phyloP scores from a whole-genome alignment of 2,888 invertebrate genomes.

The Eupithecia inturbata region DNA sequence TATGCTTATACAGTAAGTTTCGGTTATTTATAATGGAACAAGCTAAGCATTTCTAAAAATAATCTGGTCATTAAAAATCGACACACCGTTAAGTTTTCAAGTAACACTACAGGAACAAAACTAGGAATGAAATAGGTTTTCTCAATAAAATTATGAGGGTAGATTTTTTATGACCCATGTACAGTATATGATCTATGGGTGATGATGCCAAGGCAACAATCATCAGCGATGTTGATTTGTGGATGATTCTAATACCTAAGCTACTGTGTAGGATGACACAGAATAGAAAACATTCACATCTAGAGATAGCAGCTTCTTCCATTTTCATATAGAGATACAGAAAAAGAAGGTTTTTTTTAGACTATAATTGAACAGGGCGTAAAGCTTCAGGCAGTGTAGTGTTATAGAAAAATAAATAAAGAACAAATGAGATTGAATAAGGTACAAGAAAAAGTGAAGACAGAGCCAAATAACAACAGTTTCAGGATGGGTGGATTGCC shows the following conservation, averaged over 20 bases:
- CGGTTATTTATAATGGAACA: not conserved
- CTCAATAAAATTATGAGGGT: not conserved
- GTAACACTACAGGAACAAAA: not conserved
- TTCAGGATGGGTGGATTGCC: conserved; percentile 2
- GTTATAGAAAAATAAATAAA: conserved; percentile 1
- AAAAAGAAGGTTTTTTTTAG: conserved; percentile 10
- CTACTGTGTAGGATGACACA: conserved; percentile 53
- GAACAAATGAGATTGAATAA: not conserved
- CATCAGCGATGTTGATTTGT: not conserved
- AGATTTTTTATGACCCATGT: not conserved
- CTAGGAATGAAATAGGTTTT: not conserved
- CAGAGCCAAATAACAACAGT: not conserved
- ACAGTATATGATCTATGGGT: not conserved
- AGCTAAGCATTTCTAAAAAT: not conserved
- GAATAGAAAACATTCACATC: conserved; percentile 69
- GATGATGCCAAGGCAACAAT: not conserved
- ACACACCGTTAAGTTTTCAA: not conserved
- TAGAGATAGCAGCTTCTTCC: conserved; percentile 79
- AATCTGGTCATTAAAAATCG: not conserved
- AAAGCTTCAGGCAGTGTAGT: conserved; percentile 21
- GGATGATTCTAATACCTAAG: not conserved
- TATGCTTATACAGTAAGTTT: not conserved
- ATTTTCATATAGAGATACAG: conserved; percentile 3
- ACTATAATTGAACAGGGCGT: conserved; percentile 12
- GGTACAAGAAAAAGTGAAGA: not conserved